phyloP scores from a whole-genome alignment of 1,140 invertebrate genomes.

The Drosophila pseudoobscura region DNA sequence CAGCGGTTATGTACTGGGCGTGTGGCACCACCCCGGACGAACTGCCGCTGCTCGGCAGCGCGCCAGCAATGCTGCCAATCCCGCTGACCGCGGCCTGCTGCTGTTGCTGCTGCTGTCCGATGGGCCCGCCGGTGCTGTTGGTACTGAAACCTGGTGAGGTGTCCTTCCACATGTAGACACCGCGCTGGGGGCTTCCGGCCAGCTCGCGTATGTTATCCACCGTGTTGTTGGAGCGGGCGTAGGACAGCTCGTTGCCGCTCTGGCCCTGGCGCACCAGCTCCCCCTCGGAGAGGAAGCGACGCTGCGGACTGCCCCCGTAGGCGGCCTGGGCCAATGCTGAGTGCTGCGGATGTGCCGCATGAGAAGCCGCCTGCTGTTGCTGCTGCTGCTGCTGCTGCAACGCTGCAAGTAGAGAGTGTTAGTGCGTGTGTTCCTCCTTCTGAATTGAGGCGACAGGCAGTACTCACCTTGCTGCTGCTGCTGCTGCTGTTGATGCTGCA shows the following conservation, averaged over 20 bases:
- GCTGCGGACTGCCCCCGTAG: constrained; percentile 88
- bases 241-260: constrained; percentile 83
- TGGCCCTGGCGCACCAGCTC: constrained; percentile 90
- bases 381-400: constrained; percentile 55
- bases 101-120: constrained; percentile 15
- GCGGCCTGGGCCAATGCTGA: constrained; percentile 68
- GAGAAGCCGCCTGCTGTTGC: constrained; percentile 37
- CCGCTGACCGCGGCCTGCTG: constrained; percentile 39
- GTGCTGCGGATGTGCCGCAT: constrained; percentile 51
- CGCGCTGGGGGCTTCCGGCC: constrained; percentile 92
- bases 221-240: constrained; percentile 86
- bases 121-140: constrained; percentile 31
- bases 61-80: constrained; percentile 78
- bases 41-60: constrained; percentile 66
- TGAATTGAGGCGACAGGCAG: background rate
- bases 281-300: constrained; percentile 93
- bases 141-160: constrained; percentile 85
- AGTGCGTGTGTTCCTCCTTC: no score
- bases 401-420: constrained; percentile 12
- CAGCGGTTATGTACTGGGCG: constrained; percentile 75
- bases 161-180: constrained; percentile 93
- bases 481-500: constrained; percentile 73
- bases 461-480: constrained; percentile 67
- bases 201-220: constrained; percentile 90
- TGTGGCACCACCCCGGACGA: constrained; percentile 56